Base-by-base conservation (phyloP, 2,797 vertebrate species). In the Pelobates cultripes region DNA sequence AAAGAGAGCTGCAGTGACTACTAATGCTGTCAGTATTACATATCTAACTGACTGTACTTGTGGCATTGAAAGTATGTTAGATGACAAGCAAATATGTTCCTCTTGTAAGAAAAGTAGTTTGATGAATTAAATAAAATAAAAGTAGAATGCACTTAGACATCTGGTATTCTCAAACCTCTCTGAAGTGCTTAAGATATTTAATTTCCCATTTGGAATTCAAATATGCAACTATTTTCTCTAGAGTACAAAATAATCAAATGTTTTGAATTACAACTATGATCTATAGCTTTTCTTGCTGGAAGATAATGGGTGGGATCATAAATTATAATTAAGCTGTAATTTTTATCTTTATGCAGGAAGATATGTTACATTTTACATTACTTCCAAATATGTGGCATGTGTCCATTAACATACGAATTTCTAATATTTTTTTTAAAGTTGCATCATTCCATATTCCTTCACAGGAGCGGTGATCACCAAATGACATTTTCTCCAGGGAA, bases 251-350 rank as follows among this genome's bases (percentile, higher is more conserved):
- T 74, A 74, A 74, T 67, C 70, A 80, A 60, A 74, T 74, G 15
- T 73, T 73, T 73, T 7, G 47, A 61, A 68, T 68, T 68, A 47
- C 47, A 68, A 14, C 2, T 69, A 47, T 74, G 78, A 80, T 53
- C 72, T 74, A 74, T 53, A 74, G 60, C 63, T 74, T 14, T 57
- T 73, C 63, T 67, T 70, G 51, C 3, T 8, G 47, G n/a, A 43
- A 64, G 77, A 72, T 79, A 6, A 57, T 73, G 60, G 70, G 77
- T 79, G 77, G 70, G 77, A 66, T 73, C 43, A 73, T 64, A 73
- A 66, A 66, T 43, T 17, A 53, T 69, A 73, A 79, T 73, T 73
- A 72, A 79, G 70, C 10, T 79, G 40, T 1, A 40, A 73, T 79
- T 71, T 66, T 66, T 41, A 15, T 63, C 44, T 53, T 79, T 15